Percentiles rank a stretch among this genome's conserved stretches.
Conservation (phyloP, 2,888 invertebrate genomes). For the Ectemnius continuus region DNA sequence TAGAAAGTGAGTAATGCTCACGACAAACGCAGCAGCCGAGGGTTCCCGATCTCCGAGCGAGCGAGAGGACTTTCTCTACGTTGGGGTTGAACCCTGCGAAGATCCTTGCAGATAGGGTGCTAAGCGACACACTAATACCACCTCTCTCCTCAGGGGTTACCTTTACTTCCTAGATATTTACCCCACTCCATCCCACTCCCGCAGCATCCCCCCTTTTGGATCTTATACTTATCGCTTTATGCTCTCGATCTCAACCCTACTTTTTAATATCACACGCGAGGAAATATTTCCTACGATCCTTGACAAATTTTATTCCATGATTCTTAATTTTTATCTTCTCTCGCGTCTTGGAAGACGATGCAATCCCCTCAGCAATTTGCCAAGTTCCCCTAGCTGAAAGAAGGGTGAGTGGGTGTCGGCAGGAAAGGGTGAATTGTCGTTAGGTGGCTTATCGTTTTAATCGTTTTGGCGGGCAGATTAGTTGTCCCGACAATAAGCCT, state of each 20-base stretch:
- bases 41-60: slow-evolving; percentile 31
- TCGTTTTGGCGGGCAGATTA: slow-evolving; percentile 15
- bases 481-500: slow-evolving; percentile 1
- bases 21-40: slow-evolving; percentile 77
- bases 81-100: slow-evolving; percentile 55
- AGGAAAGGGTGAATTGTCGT: slow-evolving; percentile 43
- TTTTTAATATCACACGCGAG: not conserved
- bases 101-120: slow-evolving; percentile 77
- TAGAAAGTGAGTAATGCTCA: slow-evolving; percentile 78
- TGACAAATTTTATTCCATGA: too few species aligned
- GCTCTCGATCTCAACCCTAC: not conserved
- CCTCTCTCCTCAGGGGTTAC: slow-evolving; percentile 60
- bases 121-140: slow-evolving; percentile 77
- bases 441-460: slow-evolving; percentile 31
- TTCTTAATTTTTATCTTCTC: too few species aligned
- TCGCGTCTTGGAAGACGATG: slow-evolving; percentile 18
- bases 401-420: slow-evolving; percentile 10
- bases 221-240: slow-evolving; percentile 14
- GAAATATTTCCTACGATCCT: not conserved
- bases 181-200: slow-evolving; percentile 34
- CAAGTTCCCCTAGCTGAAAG: slow-evolving; percentile 54
- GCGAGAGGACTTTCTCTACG: not conserved
- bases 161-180: slow-evolving; percentile 40
- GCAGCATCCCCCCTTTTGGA: not conserved
- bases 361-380: slow-evolving; percentile 71